A percentile compares a stretch with the other conserved stretches of the same genome.
These are phyloP conservation scores for Zaprionus davidi DNA, from an alignment of 1,140 invertebrate species.

Conservation along the genomic window DNA sequence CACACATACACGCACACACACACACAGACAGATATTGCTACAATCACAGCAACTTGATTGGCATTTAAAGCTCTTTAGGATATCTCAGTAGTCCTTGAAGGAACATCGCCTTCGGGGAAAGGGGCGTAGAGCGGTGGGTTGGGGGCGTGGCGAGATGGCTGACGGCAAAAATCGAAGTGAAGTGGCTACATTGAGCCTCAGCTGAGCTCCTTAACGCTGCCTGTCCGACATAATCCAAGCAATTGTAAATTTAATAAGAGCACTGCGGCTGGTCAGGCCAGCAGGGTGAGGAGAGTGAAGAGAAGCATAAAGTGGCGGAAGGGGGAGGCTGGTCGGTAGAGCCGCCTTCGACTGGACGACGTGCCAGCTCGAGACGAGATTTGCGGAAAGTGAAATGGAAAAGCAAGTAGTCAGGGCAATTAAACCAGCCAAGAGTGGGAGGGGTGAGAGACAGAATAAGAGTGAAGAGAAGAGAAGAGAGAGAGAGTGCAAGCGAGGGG, in stretches of 20 bases:
- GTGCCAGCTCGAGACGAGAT: conserved; percentile 1
- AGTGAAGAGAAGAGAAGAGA: not conserved
- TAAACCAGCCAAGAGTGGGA: conserved; percentile 50
- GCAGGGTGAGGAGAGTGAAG: not conserved
- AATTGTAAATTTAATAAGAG: conserved; percentile 82
- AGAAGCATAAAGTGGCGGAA: not conserved
- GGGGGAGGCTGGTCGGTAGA: not conserved
- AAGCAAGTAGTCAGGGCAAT: conserved; percentile 60
- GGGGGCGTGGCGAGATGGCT: conserved; percentile 29
- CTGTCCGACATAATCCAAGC: conserved; percentile 79
- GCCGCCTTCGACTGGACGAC: conserved; percentile 5
- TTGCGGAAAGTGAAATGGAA: conserved; percentile 34
- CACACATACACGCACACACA: conserved; percentile 27
- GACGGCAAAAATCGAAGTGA: conserved; percentile 76
- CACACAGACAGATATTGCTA: conserved; percentile 7
- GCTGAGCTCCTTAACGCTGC: conserved; percentile 77
- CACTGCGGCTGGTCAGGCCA: conserved; percentile 7
- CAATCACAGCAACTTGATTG: conserved; percentile 74
- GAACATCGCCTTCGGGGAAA: conserved; percentile 24
- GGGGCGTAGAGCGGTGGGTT: not conserved
- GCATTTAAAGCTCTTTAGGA: conserved; percentile 79
- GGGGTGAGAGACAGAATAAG: not conserved
- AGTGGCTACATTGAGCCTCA: conserved; percentile 76
- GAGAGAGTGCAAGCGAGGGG: not conserved
- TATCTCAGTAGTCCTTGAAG: conserved; percentile 56